These are phyloP conservation scores for Tragelaphus imberbis DNA, from an alignment of 2,113 vertebrate species.

Conservation along the genomic window DNA sequence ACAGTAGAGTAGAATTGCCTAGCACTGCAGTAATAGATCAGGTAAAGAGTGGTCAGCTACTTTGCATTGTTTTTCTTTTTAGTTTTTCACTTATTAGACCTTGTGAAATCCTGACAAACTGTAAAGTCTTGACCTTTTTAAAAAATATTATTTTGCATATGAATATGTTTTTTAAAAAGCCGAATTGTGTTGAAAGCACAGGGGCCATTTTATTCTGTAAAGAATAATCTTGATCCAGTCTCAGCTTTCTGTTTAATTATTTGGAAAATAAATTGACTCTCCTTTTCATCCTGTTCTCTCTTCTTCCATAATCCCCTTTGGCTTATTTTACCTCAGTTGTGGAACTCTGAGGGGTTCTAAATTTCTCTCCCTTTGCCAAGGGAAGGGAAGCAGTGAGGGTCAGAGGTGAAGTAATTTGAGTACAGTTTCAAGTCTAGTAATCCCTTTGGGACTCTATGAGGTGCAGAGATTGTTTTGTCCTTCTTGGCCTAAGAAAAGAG, in stretches of 20 bases:
- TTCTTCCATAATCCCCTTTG: neutral
- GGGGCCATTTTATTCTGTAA: neutral
- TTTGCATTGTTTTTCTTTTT: neutral
- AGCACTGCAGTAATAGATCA: neutral
- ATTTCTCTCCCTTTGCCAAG: neutral
- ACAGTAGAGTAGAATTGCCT: neutral
- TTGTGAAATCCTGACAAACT: neutral
- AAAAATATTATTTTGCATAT: neutral
- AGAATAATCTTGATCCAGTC: neutral
- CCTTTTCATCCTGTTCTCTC: neutral
- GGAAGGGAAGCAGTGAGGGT: neutral
- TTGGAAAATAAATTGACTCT: neutral
- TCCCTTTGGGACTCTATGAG: neutral
- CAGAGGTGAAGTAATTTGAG: neutral
- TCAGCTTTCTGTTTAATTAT: neutral
- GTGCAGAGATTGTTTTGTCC: neutral
- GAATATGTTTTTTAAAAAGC: neutral
- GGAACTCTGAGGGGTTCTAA: neutral
- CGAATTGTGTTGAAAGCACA: neutral
- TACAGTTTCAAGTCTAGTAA: neutral
- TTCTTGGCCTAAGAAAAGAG: neutral
- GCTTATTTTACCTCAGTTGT: neutral
- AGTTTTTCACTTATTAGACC: neutral
- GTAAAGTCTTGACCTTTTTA: neutral
- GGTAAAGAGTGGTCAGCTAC: neutral